Conservation (phyloP, 2,888 invertebrate genomes). For the Lepetodrilus schrolli region DNA sequence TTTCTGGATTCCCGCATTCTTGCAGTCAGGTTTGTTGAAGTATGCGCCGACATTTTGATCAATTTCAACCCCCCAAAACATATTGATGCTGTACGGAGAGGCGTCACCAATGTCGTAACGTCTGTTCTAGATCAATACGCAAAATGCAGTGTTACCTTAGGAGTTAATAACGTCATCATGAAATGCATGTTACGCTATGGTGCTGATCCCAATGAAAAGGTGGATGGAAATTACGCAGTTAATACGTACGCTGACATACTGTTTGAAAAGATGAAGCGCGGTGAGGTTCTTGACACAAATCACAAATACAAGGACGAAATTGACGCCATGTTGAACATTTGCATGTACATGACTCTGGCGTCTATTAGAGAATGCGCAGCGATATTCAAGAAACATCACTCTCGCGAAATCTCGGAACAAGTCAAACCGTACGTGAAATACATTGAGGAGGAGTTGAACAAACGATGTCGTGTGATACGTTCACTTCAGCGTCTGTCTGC, state of each 20-base stretch:
- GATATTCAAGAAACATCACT: constrained; percentile 44
- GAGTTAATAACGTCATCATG: constrained; percentile 52
- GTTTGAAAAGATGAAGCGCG: constrained; percentile 41
- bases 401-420: constrained; percentile 40
- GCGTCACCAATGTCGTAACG: constrained; percentile 47
- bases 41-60: constrained; percentile 51
- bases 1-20: constrained; percentile 50
- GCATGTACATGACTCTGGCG: constrained; percentile 44
- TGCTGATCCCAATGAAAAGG: constrained; percentile 54
- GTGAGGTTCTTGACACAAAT: constrained; percentile 38
- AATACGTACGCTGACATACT: constrained; percentile 52
- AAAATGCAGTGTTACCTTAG: constrained; percentile 54
- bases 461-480: constrained; percentile 39
- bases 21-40: constrained; percentile 47
- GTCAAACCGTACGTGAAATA: constrained; percentile 42
- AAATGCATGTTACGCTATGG: constrained; percentile 59
- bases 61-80: constrained; percentile 44
- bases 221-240: constrained; percentile 50
- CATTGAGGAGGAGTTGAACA: constrained; percentile 40
- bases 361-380: constrained; percentile 44
- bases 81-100: constrained; percentile 45
- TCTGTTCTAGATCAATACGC: constrained; percentile 60
- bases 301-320: constrained; percentile 45
- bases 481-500: constrained; percentile 48
- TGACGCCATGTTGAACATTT: constrained; percentile 44